phyloP scores from a whole-genome alignment of 53 echinoderm and acorn worm genomes.

The Paelopatides confundens region DNA sequence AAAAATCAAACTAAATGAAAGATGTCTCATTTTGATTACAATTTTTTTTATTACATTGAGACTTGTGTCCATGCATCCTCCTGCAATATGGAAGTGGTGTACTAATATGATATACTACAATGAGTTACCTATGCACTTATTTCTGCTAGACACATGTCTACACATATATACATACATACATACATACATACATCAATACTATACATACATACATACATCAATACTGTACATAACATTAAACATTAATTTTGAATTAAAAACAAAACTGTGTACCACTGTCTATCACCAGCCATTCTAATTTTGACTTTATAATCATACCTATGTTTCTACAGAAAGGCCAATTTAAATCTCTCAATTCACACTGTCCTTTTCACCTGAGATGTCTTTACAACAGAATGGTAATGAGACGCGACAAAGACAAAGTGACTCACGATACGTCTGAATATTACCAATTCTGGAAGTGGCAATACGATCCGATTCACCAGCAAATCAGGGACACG shows the following conservation, averaged over 20 bases:
- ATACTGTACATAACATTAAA: too few species aligned
- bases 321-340: background rate
- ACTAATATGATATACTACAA: too few species aligned
- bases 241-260: background rate
- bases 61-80: too few species aligned
- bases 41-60: too few species aligned
- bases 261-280: background rate
- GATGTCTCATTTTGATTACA: too few species aligned
- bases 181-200: too few species aligned
- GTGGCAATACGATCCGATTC: constrained; percentile 23
- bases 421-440: constrained; percentile 25
- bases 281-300: background rate
- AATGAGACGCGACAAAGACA: constrained; percentile 33
- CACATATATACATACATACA: too few species aligned
- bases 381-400: constrained; percentile 5
- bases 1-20: too few species aligned
- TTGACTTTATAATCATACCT: background rate
- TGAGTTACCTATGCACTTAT: too few species aligned
- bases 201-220: too few species aligned
- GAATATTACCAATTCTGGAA: constrained; percentile 34
- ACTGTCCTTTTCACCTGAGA: background rate
- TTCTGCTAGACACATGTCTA: too few species aligned
- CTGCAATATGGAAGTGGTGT: too few species aligned
- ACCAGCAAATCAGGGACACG: constrained; percentile 27
- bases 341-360: background rate